Evolutionary conservation across 2,888 invertebrate species (phyloP).

Genomic region (Tanytarsus gracilentus): DNA sequence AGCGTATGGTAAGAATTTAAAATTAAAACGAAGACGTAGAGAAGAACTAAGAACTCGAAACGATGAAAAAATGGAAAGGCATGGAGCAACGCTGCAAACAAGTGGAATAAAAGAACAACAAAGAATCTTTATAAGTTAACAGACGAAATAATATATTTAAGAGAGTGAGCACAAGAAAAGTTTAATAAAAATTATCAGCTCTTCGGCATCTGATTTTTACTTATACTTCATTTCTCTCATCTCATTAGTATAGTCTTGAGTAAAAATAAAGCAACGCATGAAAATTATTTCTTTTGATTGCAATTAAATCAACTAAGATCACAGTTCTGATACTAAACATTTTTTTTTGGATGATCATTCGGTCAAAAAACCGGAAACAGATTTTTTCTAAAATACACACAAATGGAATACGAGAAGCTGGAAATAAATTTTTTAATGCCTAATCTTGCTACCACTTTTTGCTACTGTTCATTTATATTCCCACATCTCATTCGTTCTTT

Average conservation of each 20-base stretch:
- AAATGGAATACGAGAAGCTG: constrained; percentile 5
- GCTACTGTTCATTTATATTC: constrained; percentile 27
- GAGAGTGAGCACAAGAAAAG: background rate
- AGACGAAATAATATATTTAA: constrained; percentile 11
- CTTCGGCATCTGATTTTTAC: constrained; percentile 15
- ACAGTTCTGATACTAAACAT: too few species aligned
- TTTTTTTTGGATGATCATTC: too few species aligned
- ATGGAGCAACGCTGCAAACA: too few species aligned
- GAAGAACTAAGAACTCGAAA: too few species aligned
- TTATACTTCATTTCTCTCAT: background rate
- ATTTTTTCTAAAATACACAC: constrained; percentile 14
- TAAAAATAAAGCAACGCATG: too few species aligned
- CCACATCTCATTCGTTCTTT: too few species aligned
- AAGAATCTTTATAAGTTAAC: constrained; percentile 1
- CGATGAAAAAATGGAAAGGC: too few species aligned
- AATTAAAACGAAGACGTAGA: background rate
- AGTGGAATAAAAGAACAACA: too few species aligned
- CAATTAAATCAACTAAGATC: too few species aligned
- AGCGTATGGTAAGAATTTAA: background rate
- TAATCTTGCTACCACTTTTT: constrained; percentile 24
- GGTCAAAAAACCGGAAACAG: too few species aligned
- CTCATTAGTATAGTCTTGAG: too few species aligned
- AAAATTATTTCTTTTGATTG: background rate
- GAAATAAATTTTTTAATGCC: constrained; percentile 25
- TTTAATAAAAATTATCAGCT: background rate